These are phyloP conservation scores for Phylloscopus collybita DNA, from an alignment of 2,797 vertebrate species.

Conservation along the genomic window DNA sequence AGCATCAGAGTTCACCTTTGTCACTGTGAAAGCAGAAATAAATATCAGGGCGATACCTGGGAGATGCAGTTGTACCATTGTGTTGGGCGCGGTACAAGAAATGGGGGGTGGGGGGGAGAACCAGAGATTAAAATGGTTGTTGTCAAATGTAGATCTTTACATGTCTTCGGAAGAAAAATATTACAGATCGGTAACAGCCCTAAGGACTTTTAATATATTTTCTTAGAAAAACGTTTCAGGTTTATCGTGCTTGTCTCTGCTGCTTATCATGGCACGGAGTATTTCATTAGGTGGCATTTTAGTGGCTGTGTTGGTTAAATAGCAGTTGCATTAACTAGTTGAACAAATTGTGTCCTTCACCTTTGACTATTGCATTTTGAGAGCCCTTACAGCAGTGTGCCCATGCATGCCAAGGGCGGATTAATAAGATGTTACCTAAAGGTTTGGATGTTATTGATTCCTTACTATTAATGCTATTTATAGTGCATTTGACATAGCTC, in stretches of 20 bases:
- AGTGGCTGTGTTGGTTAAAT: slow-evolving; percentile 35
- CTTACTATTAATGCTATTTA: slow-evolving; percentile 54
- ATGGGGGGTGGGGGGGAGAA: background rate
- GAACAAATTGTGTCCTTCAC: slow-evolving; percentile 49
- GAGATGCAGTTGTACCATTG: slow-evolving; percentile 47
- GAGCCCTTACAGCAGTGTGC: slow-evolving; percentile 18
- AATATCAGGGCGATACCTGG: slow-evolving; percentile 33
- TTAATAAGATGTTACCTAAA: slow-evolving; percentile 52
- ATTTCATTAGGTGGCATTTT: slow-evolving; percentile 47
- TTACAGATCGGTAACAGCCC: background rate
- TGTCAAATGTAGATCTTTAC: slow-evolving; percentile 22
- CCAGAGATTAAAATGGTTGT: slow-evolving; percentile 50
- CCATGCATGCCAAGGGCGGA: slow-evolving; percentile 14
- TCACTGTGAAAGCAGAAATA: slow-evolving; percentile 39
- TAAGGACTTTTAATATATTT: background rate
- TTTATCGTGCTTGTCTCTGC: slow-evolving; percentile 4
- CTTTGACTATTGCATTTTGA: slow-evolving; percentile 7
- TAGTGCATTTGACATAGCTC: background rate
- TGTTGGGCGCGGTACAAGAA: slow-evolving; percentile 60
- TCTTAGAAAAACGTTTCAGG: background rate
- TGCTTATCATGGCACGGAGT: slow-evolving; percentile 7
- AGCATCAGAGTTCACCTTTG: slow-evolving; percentile 42
- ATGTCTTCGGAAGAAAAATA: background rate
- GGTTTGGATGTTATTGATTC: slow-evolving; percentile 57
- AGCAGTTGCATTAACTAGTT: slow-evolving; percentile 51